Evolutionary conservation across 2,113 vertebrate species (phyloP).

Genomic region (Sebastes schlegelii): DNA sequence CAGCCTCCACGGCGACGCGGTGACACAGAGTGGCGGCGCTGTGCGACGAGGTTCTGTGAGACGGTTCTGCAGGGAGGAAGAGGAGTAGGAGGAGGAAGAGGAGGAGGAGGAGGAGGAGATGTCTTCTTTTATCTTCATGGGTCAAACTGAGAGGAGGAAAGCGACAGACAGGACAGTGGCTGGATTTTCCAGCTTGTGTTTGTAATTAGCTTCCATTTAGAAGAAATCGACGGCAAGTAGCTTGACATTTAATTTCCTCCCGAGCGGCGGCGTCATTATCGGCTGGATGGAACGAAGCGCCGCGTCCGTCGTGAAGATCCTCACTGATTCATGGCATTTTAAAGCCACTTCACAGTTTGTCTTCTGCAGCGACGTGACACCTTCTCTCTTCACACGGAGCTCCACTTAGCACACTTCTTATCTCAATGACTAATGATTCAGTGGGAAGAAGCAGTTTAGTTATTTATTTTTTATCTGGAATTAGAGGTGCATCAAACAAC

Average conservation of each 20-base stretch:
- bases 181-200: constrained; percentile 52
- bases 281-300: constrained; percentile 19
- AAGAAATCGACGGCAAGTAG: constrained; percentile 62
- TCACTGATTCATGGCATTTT: not conserved
- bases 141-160: constrained; percentile 42
- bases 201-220: constrained; percentile 74
- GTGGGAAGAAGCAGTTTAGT: not conserved
- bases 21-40: constrained; percentile 4
- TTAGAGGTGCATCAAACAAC: not conserved
- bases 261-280: constrained; percentile 47
- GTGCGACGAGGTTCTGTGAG: constrained; percentile 16
- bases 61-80: constrained; percentile 16
- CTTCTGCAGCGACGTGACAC: not conserved
- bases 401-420: not conserved
- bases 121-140: constrained; percentile 32
- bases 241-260: constrained; percentile 76
- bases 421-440: constrained; percentile 1
- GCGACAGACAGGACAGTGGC: constrained; percentile 44
- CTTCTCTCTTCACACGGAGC: not conserved
- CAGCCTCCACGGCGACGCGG: constrained; percentile 11
- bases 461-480: not conserved
- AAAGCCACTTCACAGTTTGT: not conserved
- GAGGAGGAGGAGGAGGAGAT: not conserved
- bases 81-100: not conserved
- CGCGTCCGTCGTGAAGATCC: not conserved